Evolutionary conservation across 2,113 vertebrate genomes (phyloP), one percentile per base, ranked within the genome.

Genomic region (Atrichornis clamosus): DNA sequence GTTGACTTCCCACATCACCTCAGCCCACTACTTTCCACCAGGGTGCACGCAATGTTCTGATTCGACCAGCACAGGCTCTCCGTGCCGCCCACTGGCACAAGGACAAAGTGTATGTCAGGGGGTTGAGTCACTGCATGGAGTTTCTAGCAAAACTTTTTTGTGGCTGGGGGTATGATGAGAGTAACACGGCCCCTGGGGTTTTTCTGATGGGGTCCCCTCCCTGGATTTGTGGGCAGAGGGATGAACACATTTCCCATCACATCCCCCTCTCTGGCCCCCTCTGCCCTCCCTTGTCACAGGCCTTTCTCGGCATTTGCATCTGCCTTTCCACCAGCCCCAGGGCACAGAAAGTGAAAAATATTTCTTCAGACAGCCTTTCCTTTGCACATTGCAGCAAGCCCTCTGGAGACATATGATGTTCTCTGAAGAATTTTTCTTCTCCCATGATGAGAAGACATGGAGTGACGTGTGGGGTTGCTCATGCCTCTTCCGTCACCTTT

Each of bases 281-380:
- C 37, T 13, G 15, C 35, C 37, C 24, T 60, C 13, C 15, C 62
- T 70, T 2, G 1, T 20, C 52, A 7, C 37, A 16, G 22, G 10
- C 19, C 35, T n/a, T n/a, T 33, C 3, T 0, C 4, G 8, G 20
- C 0, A 1, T 46, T 56, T 3, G 0, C 46, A 18, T 28, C 0
- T 0, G 13, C 22, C 13, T 83, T 90, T 83, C 49, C 62, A 15
- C 16, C 1, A 2, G n/a, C 30, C 49, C 8, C 33, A 32, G 24
- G 4, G 26, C 3, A 0, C 41, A 44, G 47, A 70, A 7, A 13
- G 16, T 42, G 52, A 55, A 44, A 74, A 72, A 5, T 47, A 42
- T 39, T 89, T 87, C 30, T 56, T 33, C 80, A 62, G 67, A 46
- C 68, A 67, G 21, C 44, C 10, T 33, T 85, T 76, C 33, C 49